Evolutionary conservation across 2,888 invertebrate genomes (phyloP), one percentile per base, ranked within the genome.

Genomic region (Noctua janthe): DNA sequence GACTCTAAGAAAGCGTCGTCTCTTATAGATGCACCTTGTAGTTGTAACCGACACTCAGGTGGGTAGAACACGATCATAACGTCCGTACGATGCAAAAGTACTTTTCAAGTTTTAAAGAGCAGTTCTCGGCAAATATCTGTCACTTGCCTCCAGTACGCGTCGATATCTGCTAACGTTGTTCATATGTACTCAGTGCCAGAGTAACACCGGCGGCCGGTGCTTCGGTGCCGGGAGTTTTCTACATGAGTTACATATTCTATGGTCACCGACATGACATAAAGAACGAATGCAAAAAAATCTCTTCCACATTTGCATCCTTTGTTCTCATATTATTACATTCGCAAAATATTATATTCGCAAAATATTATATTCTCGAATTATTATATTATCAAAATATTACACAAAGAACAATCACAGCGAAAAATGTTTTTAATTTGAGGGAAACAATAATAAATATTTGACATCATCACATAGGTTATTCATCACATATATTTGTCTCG

Each of bases 141-240:
- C 8, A 43, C 47, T 62, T 66, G 23, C 51, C 8, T 43, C 7
- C 23, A 15, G 23, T 54, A 11, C 17, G 29, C 43, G n/a, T 20
- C 29, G 11, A 35, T 47, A 54, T 72, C 47, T 64, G 49, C 20
- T 69, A 23, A 76, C 54, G 77, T 56, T 43, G 64, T 64, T 43
- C 15, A 64, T n/a, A 56, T 8, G 39, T 35, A 51, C 23, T 43
- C 64, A 43, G 43, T 20, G 17, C 74, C 10, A 39, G 13, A 51
- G 7, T 35, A 8, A 15, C 15, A 23, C 29, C 59, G 23, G 39
- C 64, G 6, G 62, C 29, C 10, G 20, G 64, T 39, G 29, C 51
- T 62, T 20, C 15, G 17, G 29, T 69, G 49, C 10, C 20, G 49
- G 35, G 29, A 39, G 39, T 49, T 1, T 76, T 59, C 17, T 56